Conservation (phyloP, 2,113 vertebrate species). For the Heterochromis multidens region DNA sequence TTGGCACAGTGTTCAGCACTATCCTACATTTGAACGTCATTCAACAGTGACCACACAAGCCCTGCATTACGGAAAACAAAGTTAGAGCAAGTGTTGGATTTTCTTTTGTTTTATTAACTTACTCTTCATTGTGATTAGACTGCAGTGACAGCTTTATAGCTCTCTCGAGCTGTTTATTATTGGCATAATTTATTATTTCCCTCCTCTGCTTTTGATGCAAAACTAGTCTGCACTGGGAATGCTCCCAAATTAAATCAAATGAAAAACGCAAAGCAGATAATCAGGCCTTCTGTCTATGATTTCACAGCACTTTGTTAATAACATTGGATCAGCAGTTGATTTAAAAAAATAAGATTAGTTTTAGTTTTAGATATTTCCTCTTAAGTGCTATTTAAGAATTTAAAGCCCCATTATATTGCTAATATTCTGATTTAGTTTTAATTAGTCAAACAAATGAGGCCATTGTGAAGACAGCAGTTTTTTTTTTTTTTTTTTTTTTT, state of each 20-base stretch:
- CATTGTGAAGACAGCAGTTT: neutral
- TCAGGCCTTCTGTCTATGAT: slow-evolving; percentile 32
- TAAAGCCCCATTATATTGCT: neutral
- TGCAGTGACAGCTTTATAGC: neutral
- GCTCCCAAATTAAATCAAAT: slow-evolving; percentile 31
- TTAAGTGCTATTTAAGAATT: neutral
- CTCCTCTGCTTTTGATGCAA: slow-evolving; percentile 17
- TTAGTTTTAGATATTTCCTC: neutral
- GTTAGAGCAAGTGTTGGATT: neutral
- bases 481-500: too few species aligned
- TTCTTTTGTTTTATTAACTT: neutral
- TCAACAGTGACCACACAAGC: neutral
- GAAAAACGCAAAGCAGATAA: slow-evolving; percentile 24
- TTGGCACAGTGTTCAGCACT: neutral
- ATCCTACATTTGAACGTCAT: neutral
- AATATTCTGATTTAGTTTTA: neutral
- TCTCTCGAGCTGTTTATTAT: slow-evolving; percentile 9
- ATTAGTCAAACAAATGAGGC: neutral
- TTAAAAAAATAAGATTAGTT: neutral
- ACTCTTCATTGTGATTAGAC: neutral
- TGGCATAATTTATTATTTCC: slow-evolving; percentile 17
- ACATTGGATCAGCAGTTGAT: neutral
- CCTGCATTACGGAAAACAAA: neutral
- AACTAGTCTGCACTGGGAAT: slow-evolving; percentile 22
- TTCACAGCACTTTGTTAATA: slow-evolving; percentile 44